Conservation (phyloP, 1,140 invertebrate genomes). For the Neuroterus valhalla region DNA sequence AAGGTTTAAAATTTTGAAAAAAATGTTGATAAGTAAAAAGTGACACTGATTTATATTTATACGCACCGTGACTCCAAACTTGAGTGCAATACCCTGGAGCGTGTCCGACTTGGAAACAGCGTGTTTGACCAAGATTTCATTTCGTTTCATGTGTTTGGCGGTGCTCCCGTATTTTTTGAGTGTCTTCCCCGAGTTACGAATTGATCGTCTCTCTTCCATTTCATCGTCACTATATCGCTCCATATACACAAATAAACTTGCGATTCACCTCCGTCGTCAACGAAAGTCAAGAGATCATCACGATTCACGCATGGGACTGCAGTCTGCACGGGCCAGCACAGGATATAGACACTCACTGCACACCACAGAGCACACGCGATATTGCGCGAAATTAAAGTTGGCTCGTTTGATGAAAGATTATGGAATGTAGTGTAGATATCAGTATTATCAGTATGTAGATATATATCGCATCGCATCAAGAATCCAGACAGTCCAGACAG, state of each 20-base stretch:
- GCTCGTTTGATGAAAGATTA: too few relatives aligned
- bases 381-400: too few relatives aligned
- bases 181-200: constrained; percentile 86
- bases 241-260: constrained; percentile 37
- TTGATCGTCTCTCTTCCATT: constrained; percentile 88
- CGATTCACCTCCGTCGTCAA: neutral
- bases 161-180: constrained; percentile 94
- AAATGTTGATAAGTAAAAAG: neutral
- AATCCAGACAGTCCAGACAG: too few relatives aligned
- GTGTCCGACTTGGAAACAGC: constrained; percentile 87
- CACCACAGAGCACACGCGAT: too few relatives aligned
- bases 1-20: neutral
- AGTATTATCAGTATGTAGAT: too few relatives aligned
- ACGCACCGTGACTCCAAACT: constrained; percentile 91
- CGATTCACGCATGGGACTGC: neutral
- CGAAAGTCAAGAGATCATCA: constrained; percentile 14
- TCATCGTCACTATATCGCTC: constrained; percentile 78
- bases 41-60: neutral
- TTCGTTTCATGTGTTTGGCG: constrained; percentile 79
- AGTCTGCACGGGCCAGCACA: neutral
- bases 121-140: constrained; percentile 87
- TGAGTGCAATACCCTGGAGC: constrained; percentile 93
- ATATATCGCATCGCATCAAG: too few relatives aligned
- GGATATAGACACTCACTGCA: too few relatives aligned
- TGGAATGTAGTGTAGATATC: too few relatives aligned